Conservation (phyloP, 92 coral and sea anemone genomes). For the Heliopora coerulea region DNA sequence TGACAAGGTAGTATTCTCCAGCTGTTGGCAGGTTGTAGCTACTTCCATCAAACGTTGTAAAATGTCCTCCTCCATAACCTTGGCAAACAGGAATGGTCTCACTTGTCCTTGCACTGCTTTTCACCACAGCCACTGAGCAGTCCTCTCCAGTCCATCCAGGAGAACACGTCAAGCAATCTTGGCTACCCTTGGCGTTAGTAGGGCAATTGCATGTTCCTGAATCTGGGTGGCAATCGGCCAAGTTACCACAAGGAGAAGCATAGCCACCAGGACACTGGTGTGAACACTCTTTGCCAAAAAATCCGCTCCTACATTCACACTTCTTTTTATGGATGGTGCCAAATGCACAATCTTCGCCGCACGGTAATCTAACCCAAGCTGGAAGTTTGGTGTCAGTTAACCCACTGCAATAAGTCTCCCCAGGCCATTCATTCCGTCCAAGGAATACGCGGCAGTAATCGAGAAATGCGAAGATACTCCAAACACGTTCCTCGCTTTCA, state of each 20-base stretch:
- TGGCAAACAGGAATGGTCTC: constrained; percentile 64
- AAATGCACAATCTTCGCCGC: constrained; percentile 64
- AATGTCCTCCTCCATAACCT: constrained; percentile 80
- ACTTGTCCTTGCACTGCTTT: constrained; percentile 27
- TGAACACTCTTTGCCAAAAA: constrained; percentile 69
- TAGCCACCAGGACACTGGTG: constrained; percentile 87
- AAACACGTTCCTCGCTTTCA: constrained; percentile 51
- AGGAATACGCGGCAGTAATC: constrained; percentile 63
- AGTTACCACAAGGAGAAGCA: constrained; percentile 66
- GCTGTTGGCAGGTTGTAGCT: constrained; percentile 72
- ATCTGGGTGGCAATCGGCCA: constrained; percentile 58
- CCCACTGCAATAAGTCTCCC: constrained; percentile 52
- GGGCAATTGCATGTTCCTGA: constrained; percentile 83
- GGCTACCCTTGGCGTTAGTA: constrained; percentile 61
- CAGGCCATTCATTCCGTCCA: constrained; percentile 62
- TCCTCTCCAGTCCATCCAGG: constrained; percentile 84
- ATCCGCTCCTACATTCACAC: constrained; percentile 75
- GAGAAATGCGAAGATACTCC: constrained; percentile 67
- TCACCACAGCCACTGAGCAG: constrained; percentile 66
- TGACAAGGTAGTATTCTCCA: constrained; percentile 75
- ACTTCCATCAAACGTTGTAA: constrained; percentile 87
- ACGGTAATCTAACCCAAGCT: constrained; percentile 64
- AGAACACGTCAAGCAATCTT: constrained; percentile 65
- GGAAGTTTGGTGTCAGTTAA: constrained; percentile 63
- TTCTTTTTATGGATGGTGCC: constrained; percentile 50